These are phyloP conservation scores for Eupeodes luniger DNA, from an alignment of 2,888 invertebrate species.

Conservation along the genomic window DNA sequence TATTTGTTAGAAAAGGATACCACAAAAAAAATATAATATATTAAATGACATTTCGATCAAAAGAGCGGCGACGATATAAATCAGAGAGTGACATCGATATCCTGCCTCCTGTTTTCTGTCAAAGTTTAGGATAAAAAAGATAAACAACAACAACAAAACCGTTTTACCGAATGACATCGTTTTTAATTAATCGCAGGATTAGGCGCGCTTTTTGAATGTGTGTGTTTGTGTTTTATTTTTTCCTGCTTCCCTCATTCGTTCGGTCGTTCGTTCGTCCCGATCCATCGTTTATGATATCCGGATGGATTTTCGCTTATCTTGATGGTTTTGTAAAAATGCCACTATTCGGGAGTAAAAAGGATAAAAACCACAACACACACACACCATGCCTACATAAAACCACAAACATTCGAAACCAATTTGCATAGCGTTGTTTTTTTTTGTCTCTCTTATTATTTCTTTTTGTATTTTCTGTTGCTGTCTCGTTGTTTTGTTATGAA, in stretches of 20 bases:
- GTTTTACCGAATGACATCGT: slow-evolving; percentile 81
- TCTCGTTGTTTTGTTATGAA: slow-evolving; percentile 80
- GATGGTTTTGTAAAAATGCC: slow-evolving; percentile 70
- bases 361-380: slow-evolving; percentile 55
- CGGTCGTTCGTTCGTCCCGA: slow-evolving; percentile 15
- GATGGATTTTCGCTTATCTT: slow-evolving; percentile 73
- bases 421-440: slow-evolving; percentile 73
- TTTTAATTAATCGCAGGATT: slow-evolving; percentile 82
- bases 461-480: slow-evolving; percentile 77
- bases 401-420: slow-evolving; percentile 76
- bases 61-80: slow-evolving; percentile 55
- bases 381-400: slow-evolving; percentile 49
- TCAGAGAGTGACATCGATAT: slow-evolving; percentile 68
- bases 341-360: slow-evolving; percentile 55
- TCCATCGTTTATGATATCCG: slow-evolving; percentile 72
- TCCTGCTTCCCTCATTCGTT: neutral
- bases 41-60: slow-evolving; percentile 51
- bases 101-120: slow-evolving; percentile 44
- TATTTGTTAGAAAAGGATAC: slow-evolving; percentile 2
- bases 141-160: slow-evolving; percentile 73
- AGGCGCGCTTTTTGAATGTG: slow-evolving; percentile 45
- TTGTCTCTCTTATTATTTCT: neutral
- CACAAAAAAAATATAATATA: slow-evolving; percentile 34
- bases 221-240: slow-evolving; percentile 1
- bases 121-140: slow-evolving; percentile 41